phyloP scores from a whole-genome alignment of 2,888 invertebrate genomes.

The Spialia ferax region DNA sequence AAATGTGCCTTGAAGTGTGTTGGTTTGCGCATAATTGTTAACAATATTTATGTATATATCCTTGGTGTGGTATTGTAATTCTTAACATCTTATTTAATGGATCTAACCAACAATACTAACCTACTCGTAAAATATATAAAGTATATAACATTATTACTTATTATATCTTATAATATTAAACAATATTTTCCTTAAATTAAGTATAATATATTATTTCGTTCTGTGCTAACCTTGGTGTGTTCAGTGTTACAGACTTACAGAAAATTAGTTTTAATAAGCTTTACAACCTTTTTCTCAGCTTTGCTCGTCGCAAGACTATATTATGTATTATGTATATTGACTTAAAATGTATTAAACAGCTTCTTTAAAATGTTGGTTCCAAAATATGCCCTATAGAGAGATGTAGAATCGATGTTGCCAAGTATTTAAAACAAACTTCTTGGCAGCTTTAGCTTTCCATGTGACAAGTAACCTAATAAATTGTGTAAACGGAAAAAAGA shows the following conservation, averaged over 20 bases:
- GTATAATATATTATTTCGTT: too few species aligned
- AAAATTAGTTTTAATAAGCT: too few species aligned
- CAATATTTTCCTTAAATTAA: too few species aligned
- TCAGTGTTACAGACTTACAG: too few species aligned
- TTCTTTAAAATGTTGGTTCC: background rate
- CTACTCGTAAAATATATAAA: too few species aligned
- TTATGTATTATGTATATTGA: too few species aligned
- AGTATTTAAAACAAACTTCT: background rate
- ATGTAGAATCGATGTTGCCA: background rate
- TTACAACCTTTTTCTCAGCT: too few species aligned
- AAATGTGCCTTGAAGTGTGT: slow-evolving; percentile 28
- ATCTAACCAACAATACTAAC: background rate
- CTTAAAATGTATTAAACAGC: background rate
- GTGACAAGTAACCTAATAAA: background rate
- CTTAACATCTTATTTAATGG: background rate
- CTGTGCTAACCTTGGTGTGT: too few species aligned
- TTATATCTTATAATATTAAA: too few species aligned
- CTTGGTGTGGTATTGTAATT: background rate
- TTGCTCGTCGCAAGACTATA: too few species aligned
- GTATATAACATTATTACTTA: background rate
- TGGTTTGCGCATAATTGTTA: slow-evolving; percentile 12
- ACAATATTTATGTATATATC: slow-evolving; percentile 10
- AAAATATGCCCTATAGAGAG: background rate
- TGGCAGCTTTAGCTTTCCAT: background rate
- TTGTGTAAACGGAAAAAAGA: too few species aligned